phyloP scores from a whole-genome alignment of 2,113 vertebrate genomes.

The Lethenteron reissneri region DNA sequence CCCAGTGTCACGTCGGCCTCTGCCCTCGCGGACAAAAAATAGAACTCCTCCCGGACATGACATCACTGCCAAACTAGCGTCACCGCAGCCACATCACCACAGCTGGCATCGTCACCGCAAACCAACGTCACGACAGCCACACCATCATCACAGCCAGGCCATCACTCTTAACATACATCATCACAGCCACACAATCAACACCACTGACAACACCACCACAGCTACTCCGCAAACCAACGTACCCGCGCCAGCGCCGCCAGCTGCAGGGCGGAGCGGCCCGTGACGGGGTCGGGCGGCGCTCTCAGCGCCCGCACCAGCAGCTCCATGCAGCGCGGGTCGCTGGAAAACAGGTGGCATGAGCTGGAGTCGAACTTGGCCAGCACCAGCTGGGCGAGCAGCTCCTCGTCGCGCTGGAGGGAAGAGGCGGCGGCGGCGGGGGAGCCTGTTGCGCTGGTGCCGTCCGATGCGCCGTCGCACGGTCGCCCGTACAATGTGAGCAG shows the following conservation, averaged over 20 bases:
- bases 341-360: constrained; percentile 40
- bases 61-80: too few relatives aligned
- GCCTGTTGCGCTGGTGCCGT: too few relatives aligned
- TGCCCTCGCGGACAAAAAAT: too few relatives aligned
- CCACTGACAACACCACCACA: neutral
- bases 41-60: too few relatives aligned
- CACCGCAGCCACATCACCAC: too few relatives aligned
- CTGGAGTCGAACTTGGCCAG: constrained; percentile 48
- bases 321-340: constrained; percentile 36
- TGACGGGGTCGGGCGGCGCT: constrained; percentile 21
- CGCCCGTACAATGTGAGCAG: constrained; percentile 13
- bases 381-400: constrained; percentile 30
- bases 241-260: constrained; percentile 63
- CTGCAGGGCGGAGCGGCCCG: constrained; percentile 35
- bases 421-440: constrained; percentile 31
- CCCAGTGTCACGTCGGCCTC: too few relatives aligned
- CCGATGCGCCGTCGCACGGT: too few relatives aligned
- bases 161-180: too few relatives aligned
- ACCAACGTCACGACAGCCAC: too few relatives aligned
- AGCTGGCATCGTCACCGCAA: too few relatives aligned
- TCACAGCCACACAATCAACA: too few relatives aligned
- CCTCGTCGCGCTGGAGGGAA: constrained; percentile 35
- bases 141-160: too few relatives aligned
- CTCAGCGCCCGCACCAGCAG: constrained; percentile 42
- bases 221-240: neutral